Evolutionary conservation across 2,113 vertebrate species (phyloP), one percentile per base, ranked within the genome.

Genomic region (Oreochromis spilurus): DNA sequence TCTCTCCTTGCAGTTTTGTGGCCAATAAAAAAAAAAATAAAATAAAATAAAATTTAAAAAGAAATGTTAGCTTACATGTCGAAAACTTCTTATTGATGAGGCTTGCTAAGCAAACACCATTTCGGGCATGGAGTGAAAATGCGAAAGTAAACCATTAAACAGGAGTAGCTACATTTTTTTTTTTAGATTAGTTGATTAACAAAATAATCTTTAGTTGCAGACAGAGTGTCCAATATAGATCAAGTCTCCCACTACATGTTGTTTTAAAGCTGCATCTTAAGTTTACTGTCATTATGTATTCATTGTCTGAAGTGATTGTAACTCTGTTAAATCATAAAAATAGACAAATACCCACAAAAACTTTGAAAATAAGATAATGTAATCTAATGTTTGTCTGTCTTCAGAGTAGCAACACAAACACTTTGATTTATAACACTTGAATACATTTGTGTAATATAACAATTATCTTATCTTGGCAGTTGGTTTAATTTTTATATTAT

Each of bases 131-230:
- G 0, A 0, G 10, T 12, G 31, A 65, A 65, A 65, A 65, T 65
- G 60, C 4, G 1, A 38, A 36, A 62, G 58, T 62, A 65, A 65
- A 65, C 31, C 11, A 65, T 65, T 38, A 36, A 65, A 65, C 31
- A n/a, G 10, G 17, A 65, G 60, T 65, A 65, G 60, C 60, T 36
- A 65, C 60, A 36, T 36, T 65, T 65, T 60, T 60, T 60, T 60
- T 62, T 58, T 62, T 36, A 58, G 13, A 58, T 60, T 65, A 36
- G 9, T 36, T 9, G 0, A 65, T 65, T 65, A 36, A 16, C 31
- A 62, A 62, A 62, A 62, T n/a, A 65, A n/a, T 36, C 17, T 65
- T 36, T 65, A 65, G 60, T 65, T 65, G 60, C 31, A 3, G 60
- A 36, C n/a, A 10, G 1, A 65, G 10, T 31, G 24, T 9, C 14